Evolutionary conservation across 1,140 invertebrate species (phyloP).

Genomic region (Eubasilissa regina): DNA sequence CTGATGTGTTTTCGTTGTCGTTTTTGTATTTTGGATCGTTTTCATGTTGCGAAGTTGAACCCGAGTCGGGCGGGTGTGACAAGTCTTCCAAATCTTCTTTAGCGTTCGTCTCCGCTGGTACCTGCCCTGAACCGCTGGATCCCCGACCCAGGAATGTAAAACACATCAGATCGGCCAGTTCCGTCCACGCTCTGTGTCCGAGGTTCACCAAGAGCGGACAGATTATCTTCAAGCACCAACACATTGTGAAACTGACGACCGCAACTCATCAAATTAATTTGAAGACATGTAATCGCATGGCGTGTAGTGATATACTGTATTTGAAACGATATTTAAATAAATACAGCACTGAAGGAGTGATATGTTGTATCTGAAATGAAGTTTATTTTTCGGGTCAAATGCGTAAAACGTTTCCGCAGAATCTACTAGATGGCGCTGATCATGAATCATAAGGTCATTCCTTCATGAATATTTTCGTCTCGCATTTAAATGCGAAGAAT

Average conservation of each 20-base stretch:
- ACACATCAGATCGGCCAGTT: constrained; percentile 63
- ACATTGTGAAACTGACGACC: constrained; percentile 62
- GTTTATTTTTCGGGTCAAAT: too few relatives aligned
- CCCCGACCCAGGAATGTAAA: constrained; percentile 54
- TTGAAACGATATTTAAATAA: too few relatives aligned
- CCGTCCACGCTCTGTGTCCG: constrained; percentile 60
- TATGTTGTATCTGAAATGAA: too few relatives aligned
- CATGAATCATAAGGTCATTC: too few relatives aligned
- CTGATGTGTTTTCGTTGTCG: background rate
- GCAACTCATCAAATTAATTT: background rate
- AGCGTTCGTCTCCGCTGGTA: background rate
- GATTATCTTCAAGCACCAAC: constrained; percentile 68
- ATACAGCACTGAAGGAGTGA: too few relatives aligned
- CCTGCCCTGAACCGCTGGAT: background rate
- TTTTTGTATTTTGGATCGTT: background rate
- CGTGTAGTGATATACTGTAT: background rate
- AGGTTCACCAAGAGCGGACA: constrained; percentile 67
- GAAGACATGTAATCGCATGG: background rate
- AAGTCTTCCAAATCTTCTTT: background rate
- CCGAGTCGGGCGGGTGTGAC: background rate
- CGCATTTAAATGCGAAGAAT: too few relatives aligned
- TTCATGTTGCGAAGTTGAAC: background rate
- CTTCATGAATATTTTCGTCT: too few relatives aligned
- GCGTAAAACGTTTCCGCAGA: too few relatives aligned
- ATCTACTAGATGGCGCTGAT: too few relatives aligned